Evolutionary conservation across 1,140 invertebrate genomes (phyloP).

Genomic region (Pseudomyrmex concolor): DNA sequence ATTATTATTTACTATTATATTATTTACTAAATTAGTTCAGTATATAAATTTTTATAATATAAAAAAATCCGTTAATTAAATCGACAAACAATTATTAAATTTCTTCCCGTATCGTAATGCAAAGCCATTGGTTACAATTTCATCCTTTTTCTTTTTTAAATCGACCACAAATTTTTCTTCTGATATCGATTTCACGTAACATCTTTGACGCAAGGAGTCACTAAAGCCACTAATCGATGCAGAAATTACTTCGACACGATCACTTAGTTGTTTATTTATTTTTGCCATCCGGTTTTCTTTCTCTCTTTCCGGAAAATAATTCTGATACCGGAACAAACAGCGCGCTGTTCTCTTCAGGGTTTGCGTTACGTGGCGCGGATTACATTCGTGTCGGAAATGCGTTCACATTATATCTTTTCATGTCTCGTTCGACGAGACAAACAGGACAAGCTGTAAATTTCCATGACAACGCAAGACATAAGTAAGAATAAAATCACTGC

Average conservation of each 20-base stretch:
- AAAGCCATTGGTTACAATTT: not conserved
- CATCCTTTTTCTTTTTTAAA: not conserved
- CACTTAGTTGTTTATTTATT: not conserved
- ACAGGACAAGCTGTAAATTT: not conserved
- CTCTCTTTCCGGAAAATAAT: not conserved
- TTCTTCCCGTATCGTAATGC: slow-evolving; percentile 1
- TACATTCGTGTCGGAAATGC: slow-evolving; percentile 20
- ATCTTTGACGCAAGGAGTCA: not conserved
- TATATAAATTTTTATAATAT: too few relatives aligned
- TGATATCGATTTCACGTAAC: slow-evolving; percentile 1
- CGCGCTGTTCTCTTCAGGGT: not conserved
- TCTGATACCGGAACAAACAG: slow-evolving; percentile 4
- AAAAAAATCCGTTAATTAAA: not conserved
- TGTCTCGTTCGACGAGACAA: not conserved
- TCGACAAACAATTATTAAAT: not conserved
- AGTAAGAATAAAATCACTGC: not conserved
- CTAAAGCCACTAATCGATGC: not conserved
- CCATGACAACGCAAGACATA: not conserved
- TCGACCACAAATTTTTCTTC: slow-evolving; percentile 9
- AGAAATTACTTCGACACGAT: not conserved
- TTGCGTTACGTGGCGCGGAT: slow-evolving; percentile 33
- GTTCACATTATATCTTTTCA: not conserved
- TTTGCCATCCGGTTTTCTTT: slow-evolving; percentile 16
- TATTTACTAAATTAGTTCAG: too few relatives aligned
- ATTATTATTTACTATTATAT: too few relatives aligned